Base-by-base conservation (phyloP, 2,113 vertebrate species). In the Oreamnos americanus region DNA sequence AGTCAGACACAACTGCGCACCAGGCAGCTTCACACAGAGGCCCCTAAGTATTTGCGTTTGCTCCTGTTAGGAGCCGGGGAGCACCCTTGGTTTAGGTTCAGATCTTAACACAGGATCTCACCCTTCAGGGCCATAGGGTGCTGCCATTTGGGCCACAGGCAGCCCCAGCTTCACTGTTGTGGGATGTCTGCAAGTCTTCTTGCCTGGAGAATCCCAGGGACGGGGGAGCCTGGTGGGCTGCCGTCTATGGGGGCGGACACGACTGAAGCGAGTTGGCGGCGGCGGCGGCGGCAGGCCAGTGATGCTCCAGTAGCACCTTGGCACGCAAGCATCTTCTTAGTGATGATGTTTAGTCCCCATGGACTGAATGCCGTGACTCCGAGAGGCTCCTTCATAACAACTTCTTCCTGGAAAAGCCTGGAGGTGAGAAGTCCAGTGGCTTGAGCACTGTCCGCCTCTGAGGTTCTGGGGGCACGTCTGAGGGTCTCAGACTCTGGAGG, bases 91-190 rank as follows among this genome's bases (percentile, higher is more conserved):
- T 28, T n/a, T 3, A 10, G 55, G 78, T n/a, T 39, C 14, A 17
- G 9, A 30, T 19, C 19, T 9, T 10, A 9, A 14, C 8, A 11
- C 15, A 9, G 39, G 51, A 12, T 1, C 45, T 25, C 43, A 53
- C 3, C 9, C 23, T 25, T 47, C 17, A 64, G 23, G 13, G 17
- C 26, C 30, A 0, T 2, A 10, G 19, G 7, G 11, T 11, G n/a
- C 5, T 6, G 7, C 28, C 4, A 0, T 13, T 12, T 7, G 60
- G 1, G 17, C 49, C 60, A 33, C 8, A 49, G 15, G 21, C 39
- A 16, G 39, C 12, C 14, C 51, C 15, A 36, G 58, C 58, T 12
- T 30, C 36, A 15, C 6, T 3, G 21, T 7, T 10, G 15, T n/a
- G 4, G 51, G 15, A 6, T 3, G 19, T 39, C 19, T 45, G 58